These are phyloP conservation scores for Pemphredon lugubris DNA, from an alignment of 2,888 invertebrate genomes.

Conservation along the genomic window DNA sequence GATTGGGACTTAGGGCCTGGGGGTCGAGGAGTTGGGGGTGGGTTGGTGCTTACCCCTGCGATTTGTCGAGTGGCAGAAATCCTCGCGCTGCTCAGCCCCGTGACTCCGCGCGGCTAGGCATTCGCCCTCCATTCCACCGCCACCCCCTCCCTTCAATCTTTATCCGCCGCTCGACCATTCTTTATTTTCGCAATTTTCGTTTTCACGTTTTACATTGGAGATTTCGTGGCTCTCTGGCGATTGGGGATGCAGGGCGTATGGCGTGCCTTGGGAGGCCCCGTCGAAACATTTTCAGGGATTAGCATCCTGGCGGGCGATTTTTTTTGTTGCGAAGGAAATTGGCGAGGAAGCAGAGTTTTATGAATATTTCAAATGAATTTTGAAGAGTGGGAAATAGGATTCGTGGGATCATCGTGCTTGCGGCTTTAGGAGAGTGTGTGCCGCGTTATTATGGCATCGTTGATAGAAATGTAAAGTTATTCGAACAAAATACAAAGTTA, in stretches of 20 bases:
- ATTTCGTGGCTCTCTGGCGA: slow-evolving; percentile 19
- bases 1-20: slow-evolving; percentile 51
- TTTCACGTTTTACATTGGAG: slow-evolving; percentile 22
- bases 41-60: slow-evolving; percentile 67
- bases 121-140: slow-evolving; percentile 1
- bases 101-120: slow-evolving; percentile 28
- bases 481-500: too few relatives aligned
- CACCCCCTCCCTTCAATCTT: slow-evolving; percentile 17
- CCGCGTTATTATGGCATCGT: background rate
- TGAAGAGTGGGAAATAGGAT: too few relatives aligned
- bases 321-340: too few relatives aligned
- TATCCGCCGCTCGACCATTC: slow-evolving; percentile 37
- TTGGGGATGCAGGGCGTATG: too few relatives aligned
- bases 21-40: slow-evolving; percentile 36
- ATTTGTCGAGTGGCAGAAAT: slow-evolving; percentile 67
- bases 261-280: slow-evolving; percentile 35
- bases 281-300: slow-evolving; percentile 21
- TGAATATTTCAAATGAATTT: too few relatives aligned
- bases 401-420: too few relatives aligned
- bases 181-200: slow-evolving; percentile 46
- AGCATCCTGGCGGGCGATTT: slow-evolving; percentile 23
- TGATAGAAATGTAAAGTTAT: too few relatives aligned
- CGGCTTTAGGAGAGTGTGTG: too few relatives aligned
- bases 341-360: too few relatives aligned
- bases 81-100: slow-evolving; percentile 51